A percentile compares a stretch with the other conserved stretches of the same genome.
Conservation (phyloP, 2,797 vertebrate species). For the Glyptemys insculpta region DNA sequence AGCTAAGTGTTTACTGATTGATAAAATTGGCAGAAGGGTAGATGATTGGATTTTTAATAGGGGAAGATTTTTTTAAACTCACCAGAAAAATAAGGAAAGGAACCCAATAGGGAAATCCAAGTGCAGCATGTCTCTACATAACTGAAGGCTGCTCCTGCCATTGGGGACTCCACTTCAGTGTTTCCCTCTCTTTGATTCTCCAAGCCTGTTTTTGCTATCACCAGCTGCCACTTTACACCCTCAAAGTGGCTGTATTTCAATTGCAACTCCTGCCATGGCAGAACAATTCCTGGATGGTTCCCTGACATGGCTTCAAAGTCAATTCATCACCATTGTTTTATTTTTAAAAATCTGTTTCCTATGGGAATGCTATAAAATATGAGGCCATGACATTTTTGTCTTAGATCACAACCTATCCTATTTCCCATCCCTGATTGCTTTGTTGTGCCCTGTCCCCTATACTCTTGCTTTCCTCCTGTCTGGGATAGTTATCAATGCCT, state of each 20-base stretch:
- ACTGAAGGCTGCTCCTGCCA: background rate
- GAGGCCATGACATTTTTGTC: background rate
- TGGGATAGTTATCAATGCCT: background rate
- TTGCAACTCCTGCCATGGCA: background rate
- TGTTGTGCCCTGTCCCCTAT: background rate
- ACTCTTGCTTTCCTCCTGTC: background rate
- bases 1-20: background rate
- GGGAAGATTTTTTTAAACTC: background rate
- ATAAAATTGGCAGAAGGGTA: slow-evolving; percentile 5
- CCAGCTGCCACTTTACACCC: background rate
- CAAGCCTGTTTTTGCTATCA: background rate
- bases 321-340: background rate
- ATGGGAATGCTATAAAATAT: background rate
- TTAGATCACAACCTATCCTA: background rate
- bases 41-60: background rate
- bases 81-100: rapidly evolving
- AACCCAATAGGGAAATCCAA: background rate
- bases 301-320: background rate
- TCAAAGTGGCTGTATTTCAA: background rate
- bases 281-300: background rate
- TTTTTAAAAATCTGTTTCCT: background rate
- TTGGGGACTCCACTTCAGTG: rapidly evolving
- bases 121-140: rapidly evolving
- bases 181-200: background rate
- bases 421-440: background rate